Evolutionary conservation across 2,888 invertebrate species (phyloP).

Genomic region (Caenorhabditis sinica): DNA sequence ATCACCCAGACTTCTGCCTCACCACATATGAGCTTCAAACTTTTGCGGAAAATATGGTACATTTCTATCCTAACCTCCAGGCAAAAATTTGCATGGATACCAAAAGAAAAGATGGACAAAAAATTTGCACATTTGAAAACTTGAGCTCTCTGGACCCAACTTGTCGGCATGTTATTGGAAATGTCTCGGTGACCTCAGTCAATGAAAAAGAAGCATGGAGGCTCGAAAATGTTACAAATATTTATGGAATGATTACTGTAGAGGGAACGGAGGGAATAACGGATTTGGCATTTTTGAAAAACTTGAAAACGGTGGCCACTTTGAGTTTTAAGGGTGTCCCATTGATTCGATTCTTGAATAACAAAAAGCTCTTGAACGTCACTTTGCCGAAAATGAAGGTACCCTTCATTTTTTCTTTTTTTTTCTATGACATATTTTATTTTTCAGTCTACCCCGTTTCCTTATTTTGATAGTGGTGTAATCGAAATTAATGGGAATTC

Average conservation of each 20-base stretch:
- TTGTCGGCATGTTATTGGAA: slow-evolving; percentile 2
- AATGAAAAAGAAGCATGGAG: not conserved
- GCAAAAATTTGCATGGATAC: not conserved
- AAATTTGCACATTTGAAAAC: not conserved
- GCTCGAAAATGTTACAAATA: not conserved
- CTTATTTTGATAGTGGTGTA: not conserved
- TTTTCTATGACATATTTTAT: too few relatives aligned
- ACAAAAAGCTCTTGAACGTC: not conserved
- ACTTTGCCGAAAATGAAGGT: slow-evolving; percentile 2
- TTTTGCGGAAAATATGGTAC: not conserved
- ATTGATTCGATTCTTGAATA: not conserved
- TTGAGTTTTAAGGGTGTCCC: not conserved
- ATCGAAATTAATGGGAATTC: not conserved
- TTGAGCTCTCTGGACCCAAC: not conserved
- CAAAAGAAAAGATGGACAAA: slow-evolving; percentile 10
- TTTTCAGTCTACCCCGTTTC: not conserved
- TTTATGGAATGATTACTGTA: not conserved
- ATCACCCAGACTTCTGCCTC: slow-evolving; percentile 16
- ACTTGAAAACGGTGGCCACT: not conserved
- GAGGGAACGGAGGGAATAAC: not conserved
- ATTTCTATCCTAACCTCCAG: not conserved
- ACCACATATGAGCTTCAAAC: slow-evolving; percentile 8
- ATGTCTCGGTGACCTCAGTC: not conserved
- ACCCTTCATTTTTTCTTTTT: not conserved
- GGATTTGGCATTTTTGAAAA: slow-evolving; percentile 1